Evolutionary conservation across 2,797 vertebrate genomes (phyloP).

Genomic region (Adelosebastes latens): DNA sequence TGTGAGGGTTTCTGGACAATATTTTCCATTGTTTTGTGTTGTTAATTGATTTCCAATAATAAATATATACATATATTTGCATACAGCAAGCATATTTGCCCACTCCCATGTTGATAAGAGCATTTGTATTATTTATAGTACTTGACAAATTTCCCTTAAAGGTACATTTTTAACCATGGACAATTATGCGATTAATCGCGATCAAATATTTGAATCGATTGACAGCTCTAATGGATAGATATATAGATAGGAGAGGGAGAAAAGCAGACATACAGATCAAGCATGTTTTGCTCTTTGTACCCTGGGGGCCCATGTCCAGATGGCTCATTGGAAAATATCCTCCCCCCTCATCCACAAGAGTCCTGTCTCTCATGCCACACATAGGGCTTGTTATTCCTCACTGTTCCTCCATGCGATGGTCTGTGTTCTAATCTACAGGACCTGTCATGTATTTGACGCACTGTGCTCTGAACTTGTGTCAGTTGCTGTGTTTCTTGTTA

Average conservation of each 20-base stretch:
- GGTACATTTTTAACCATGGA: no score
- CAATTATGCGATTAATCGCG: no score
- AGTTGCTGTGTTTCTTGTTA: background rate
- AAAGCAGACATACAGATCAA: slow-evolving; percentile 29
- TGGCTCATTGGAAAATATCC: slow-evolving; percentile 74
- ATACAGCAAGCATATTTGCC: no score
- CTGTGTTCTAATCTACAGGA: slow-evolving; percentile 29
- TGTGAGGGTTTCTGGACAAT: no score
- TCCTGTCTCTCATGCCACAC: slow-evolving; percentile 56
- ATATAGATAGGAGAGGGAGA: background rate
- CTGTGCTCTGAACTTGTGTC: slow-evolving; percentile 3
- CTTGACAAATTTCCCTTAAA: no score
- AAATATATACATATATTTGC: no score
- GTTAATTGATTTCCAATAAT: no score
- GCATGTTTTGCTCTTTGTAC: slow-evolving; percentile 62
- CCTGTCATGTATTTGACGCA: slow-evolving; percentile 15
- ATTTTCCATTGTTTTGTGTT: no score
- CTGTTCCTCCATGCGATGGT: slow-evolving; percentile 21
- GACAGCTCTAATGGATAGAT: no score
- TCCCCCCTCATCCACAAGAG: slow-evolving; percentile 57
- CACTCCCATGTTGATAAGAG: no score
- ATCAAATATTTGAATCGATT: no score
- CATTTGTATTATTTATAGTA: no score
- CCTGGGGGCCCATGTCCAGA: slow-evolving; percentile 75
- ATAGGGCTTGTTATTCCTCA: slow-evolving; percentile 48